Evolutionary conservation across 2,113 vertebrate species (phyloP), one percentile per base, ranked within the genome.

Genomic region (Oceanodroma tethys): DNA sequence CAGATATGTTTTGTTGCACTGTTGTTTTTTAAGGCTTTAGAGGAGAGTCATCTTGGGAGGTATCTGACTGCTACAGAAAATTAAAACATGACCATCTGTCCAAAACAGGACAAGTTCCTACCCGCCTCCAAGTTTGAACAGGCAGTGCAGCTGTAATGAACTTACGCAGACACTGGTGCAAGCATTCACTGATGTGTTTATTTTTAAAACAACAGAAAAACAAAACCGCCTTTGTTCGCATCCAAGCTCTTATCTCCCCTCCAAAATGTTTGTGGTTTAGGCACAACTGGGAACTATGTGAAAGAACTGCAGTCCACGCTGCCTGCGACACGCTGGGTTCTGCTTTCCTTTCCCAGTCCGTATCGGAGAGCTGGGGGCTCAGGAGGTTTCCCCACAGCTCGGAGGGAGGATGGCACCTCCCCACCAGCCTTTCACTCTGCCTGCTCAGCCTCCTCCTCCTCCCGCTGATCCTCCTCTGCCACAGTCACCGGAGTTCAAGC

Each of bases 321-420:
- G 94, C 79, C 32, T 6, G 10, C 2, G 62, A 65, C 50, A 26
- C 1, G 3, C 36, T 7, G 68, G 18, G 42, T 8, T 43, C 75
- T 50, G 90, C 63, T 76, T 32, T 12, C 40, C 42, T 40, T 9
- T 42, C 67, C 59, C 53, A 23, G 52, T 26, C 63, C 0, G 0
- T 5, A 11, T 0, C 2, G 1, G 16, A 47, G 63, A 14, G 36
- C n/a, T 8, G 58, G 29, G 36, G 26, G n/a, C 43, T 9, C 1
- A 3, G 36, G 38, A 32, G 38, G 27, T 6, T 72, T 30, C 60
- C 43, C 66, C 18, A 4, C 22, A 25, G 71, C 74, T 53, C 10
- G 2, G 6, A 27, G 80, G 48, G 23, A 50, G 47, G 34, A 17
- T 2, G 38, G 53, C 58, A 67, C 29, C 72, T n/a, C 55, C 30